Conservation (phyloP, 1,140 invertebrate species). For the Drosophila bifasciata region DNA sequence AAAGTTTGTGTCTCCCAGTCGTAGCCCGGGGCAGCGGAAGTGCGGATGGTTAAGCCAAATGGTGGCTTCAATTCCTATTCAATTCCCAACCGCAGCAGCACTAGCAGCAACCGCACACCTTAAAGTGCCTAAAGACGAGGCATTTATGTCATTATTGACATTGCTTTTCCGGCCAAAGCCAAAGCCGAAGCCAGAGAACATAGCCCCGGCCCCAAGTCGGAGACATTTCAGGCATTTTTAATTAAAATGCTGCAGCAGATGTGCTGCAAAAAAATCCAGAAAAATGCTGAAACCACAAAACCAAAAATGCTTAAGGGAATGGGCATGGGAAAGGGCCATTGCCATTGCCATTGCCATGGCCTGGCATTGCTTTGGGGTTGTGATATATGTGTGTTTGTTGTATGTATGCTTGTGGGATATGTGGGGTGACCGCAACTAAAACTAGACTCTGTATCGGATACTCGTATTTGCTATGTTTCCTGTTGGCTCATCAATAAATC, state of each 20-base stretch:
- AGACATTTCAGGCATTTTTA: conserved; percentile 60
- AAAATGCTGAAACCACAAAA: conserved; percentile 65
- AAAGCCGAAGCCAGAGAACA: background rate
- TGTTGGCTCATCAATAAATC: conserved; percentile 79
- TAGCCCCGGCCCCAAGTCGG: conserved; percentile 18
- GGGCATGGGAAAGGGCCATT: conserved; percentile 13
- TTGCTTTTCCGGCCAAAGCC: conserved; percentile 5
- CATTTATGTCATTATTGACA: conserved; percentile 59
- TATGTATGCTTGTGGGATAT: background rate
- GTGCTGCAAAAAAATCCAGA: conserved; percentile 25
- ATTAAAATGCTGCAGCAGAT: conserved; percentile 73
- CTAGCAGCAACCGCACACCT: conserved; percentile 48
- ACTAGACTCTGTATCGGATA: conserved; percentile 42
- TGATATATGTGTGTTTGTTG: too few relatives aligned
- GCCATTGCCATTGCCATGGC: background rate
- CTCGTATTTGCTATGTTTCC: conserved; percentile 60
- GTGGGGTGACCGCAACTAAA: conserved; percentile 19
- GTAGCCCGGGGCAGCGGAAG: conserved; percentile 22
- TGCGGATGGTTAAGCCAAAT: conserved; percentile 24
- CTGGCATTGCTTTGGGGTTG: too few relatives aligned
- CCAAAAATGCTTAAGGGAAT: background rate
- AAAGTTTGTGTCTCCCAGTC: conserved; percentile 33
- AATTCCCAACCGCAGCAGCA: conserved; percentile 30
- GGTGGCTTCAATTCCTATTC: conserved; percentile 23
- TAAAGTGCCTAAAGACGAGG: conserved; percentile 50